These are phyloP conservation scores for Physella acuta DNA, from an alignment of 1,140 invertebrate genomes.

Conservation along the genomic window DNA sequence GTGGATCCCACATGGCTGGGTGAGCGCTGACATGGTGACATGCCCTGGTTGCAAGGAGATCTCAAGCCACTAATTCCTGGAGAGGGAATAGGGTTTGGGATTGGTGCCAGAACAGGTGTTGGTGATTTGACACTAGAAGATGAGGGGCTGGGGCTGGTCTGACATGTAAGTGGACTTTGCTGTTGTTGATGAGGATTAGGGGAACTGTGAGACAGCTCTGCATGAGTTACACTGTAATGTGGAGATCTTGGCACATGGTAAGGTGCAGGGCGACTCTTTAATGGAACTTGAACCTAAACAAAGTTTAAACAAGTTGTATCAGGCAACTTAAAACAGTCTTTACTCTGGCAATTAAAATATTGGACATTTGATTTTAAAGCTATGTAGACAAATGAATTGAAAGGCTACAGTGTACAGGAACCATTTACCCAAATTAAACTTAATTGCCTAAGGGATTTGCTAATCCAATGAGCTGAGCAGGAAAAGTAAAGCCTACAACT, in stretches of 20 bases:
- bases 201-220: constrained; percentile 24
- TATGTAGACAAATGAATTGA: background rate
- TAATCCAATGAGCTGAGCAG: no score
- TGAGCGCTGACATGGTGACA: constrained; percentile 23
- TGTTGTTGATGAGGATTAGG: constrained; percentile 31
- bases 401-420: no score
- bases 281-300: constrained; percentile 43
- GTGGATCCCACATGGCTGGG: constrained; percentile 13
- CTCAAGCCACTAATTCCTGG: constrained; percentile 19
- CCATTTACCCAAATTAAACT: no score
- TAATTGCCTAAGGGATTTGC: no score
- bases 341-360: background rate
- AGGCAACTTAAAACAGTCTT: no score
- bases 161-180: constrained; percentile 24
- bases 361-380: background rate
- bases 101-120: constrained; percentile 14
- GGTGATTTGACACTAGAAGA: constrained; percentile 23
- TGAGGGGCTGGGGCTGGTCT: constrained; percentile 28
- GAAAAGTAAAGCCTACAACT: no score
- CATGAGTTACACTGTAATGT: constrained; percentile 30
- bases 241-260: constrained; percentile 49
- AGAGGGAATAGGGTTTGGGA: constrained; percentile 21
- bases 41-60: constrained; percentile 18
- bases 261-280: constrained; percentile 47
- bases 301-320: background rate